phyloP scores from a whole-genome alignment of 2,797 vertebrate species.

The Oreonectes daqikongensis region DNA sequence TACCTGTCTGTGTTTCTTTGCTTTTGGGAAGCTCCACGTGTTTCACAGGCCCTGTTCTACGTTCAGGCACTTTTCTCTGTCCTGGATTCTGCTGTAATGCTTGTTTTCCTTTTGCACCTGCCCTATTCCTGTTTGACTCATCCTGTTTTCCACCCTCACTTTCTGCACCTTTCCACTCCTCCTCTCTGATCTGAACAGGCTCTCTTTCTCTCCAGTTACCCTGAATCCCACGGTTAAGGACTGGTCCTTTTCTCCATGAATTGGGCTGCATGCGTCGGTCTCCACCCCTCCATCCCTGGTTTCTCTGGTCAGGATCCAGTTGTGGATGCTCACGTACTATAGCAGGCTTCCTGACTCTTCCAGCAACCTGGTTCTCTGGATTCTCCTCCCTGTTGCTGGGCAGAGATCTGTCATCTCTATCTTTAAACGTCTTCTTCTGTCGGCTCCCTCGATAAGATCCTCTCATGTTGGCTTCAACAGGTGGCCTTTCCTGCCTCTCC shows the following conservation, averaged over 20 bases:
- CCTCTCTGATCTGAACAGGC: constrained; percentile 43
- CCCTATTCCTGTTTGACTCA: constrained; percentile 62
- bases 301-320: constrained; percentile 49
- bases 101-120: constrained; percentile 73
- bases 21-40: constrained; percentile 84
- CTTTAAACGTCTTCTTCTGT: constrained; percentile 81
- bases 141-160: constrained; percentile 58
- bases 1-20: constrained; percentile 97
- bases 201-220: constrained; percentile 56
- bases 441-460: constrained; percentile 75
- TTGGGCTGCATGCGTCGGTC: constrained; percentile 57
- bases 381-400: constrained; percentile 73
- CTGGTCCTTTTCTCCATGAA: constrained; percentile 76
- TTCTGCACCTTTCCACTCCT: constrained; percentile 67
- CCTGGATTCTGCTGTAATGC: constrained; percentile 72
- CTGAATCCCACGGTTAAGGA: constrained; percentile 65
- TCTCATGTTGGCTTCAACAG: constrained; percentile 67
- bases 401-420: constrained; percentile 72
- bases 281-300: constrained; percentile 54
- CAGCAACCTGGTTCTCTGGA: constrained; percentile 69
- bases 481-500: constrained; percentile 72
- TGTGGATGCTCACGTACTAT: constrained; percentile 50
- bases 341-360: constrained; percentile 46
- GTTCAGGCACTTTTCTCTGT: constrained; percentile 75
- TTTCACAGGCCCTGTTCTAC: constrained; percentile 76